A percentile compares a stretch with the other conserved stretches of the same genome.
Conservation (phyloP, 2,113 vertebrate species). For the Cygnus buccinator region DNA sequence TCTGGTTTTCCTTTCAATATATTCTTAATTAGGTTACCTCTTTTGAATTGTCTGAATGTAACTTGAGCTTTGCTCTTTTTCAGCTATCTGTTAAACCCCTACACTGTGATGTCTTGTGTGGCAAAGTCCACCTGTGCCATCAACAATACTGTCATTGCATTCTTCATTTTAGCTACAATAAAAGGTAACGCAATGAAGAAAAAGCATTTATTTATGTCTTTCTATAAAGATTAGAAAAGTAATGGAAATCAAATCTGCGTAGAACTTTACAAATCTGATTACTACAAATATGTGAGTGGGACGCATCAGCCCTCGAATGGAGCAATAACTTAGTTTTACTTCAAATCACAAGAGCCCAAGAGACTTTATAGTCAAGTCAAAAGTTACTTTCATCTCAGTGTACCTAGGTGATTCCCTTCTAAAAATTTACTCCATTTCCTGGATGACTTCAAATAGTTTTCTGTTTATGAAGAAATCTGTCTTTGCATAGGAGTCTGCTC, state of each 20-base stretch:
- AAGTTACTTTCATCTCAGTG: background rate
- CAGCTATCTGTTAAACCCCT: slow-evolving; percentile 97
- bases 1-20: background rate
- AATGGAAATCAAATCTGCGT: background rate
- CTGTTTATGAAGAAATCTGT: background rate
- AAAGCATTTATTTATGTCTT: background rate
- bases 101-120: slow-evolving; percentile 94
- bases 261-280: background rate
- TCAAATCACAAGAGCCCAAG: background rate
- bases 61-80: slow-evolving; percentile 47
- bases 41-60: background rate
- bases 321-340: background rate
- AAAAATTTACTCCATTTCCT: background rate
- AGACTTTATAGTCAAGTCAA: background rate
- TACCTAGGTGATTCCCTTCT: background rate
- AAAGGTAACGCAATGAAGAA: slow-evolving; percentile 82
- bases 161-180: slow-evolving; percentile 92
- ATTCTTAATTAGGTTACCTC: background rate
- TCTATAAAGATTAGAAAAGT: background rate
- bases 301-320: background rate
- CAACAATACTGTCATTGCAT: slow-evolving; percentile 90
- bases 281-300: background rate
- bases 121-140: slow-evolving; percentile 96
- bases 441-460: background rate
- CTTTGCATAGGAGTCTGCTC: background rate